These are phyloP conservation scores for Scomber colias DNA, from an alignment of 2,113 vertebrate species.

Conservation along the genomic window DNA sequence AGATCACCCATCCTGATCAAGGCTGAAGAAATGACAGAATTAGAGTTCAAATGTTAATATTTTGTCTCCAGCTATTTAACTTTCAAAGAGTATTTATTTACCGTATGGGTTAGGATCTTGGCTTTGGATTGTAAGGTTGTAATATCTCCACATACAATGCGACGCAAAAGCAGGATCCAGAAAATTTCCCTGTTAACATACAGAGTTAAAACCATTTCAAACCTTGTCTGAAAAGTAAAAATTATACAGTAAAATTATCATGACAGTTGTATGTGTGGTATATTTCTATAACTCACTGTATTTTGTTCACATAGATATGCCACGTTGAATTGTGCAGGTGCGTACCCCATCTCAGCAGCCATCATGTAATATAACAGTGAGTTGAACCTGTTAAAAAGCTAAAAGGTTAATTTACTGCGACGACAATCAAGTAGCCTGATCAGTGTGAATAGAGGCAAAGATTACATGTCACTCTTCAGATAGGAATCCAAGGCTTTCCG, in stretches of 20 bases:
- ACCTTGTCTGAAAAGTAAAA: not conserved
- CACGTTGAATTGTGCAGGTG: slow-evolving; percentile 84
- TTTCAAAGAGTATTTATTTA: slow-evolving; percentile 42
- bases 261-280: not conserved
- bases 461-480: slow-evolving; percentile 81
- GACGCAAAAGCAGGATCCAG: slow-evolving; percentile 70
- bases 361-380: slow-evolving; percentile 83
- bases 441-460: not conserved
- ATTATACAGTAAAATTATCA: not conserved
- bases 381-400: slow-evolving; percentile 71
- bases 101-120: slow-evolving; percentile 80
- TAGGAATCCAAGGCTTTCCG: slow-evolving; percentile 84
- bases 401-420: not conserved
- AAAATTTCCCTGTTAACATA: slow-evolving; percentile 67
- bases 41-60: not conserved
- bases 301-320: slow-evolving; percentile 85
- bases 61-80: not conserved
- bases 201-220: not conserved
- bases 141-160: slow-evolving; percentile 82
- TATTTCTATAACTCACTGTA: slow-evolving; percentile 72
- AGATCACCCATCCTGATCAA: slow-evolving; percentile 86
- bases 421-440: not conserved
- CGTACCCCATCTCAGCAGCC: slow-evolving; percentile 84
- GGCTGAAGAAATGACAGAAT: slow-evolving; percentile 67
- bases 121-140: slow-evolving; percentile 82